phyloP scores from a whole-genome alignment of 2,797 vertebrate species.

The Petrocephalus sullivani region DNA sequence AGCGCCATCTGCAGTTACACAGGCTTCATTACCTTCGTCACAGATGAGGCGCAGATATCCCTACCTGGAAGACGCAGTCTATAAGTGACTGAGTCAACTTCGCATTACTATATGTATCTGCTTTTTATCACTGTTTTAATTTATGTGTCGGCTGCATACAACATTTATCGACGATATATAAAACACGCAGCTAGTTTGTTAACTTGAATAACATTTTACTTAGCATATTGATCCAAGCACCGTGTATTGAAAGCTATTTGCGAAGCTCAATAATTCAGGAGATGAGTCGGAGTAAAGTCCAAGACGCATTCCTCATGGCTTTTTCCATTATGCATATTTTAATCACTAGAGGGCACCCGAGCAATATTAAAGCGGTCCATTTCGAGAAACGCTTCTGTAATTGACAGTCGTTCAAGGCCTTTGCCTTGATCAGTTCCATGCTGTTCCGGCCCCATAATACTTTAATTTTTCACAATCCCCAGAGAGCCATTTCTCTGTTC shows the following conservation, averaged over 20 bases:
- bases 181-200: not conserved
- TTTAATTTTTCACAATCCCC: not conserved
- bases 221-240: not conserved
- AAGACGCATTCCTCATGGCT: not conserved
- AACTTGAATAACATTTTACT: not conserved
- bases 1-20: slow-evolving; percentile 46
- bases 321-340: not conserved
- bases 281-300: not conserved
- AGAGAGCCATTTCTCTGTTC: not conserved
- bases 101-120: not conserved
- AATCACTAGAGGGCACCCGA: slow-evolving; percentile 13
- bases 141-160: not conserved
- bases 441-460: not conserved
- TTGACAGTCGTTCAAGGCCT: too few species aligned
- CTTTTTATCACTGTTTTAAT: not conserved
- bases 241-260: not conserved
- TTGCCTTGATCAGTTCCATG: not conserved
- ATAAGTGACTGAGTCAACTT: not conserved
- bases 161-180: not conserved
- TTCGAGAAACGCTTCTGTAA: not conserved
- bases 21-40: not conserved
- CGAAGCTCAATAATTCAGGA: not conserved
- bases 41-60: not conserved
- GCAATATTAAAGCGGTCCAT: not conserved
- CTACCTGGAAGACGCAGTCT: not conserved